phyloP scores from a whole-genome alignment of 2,113 vertebrate genomes.

The Engystomops pustulosus region DNA sequence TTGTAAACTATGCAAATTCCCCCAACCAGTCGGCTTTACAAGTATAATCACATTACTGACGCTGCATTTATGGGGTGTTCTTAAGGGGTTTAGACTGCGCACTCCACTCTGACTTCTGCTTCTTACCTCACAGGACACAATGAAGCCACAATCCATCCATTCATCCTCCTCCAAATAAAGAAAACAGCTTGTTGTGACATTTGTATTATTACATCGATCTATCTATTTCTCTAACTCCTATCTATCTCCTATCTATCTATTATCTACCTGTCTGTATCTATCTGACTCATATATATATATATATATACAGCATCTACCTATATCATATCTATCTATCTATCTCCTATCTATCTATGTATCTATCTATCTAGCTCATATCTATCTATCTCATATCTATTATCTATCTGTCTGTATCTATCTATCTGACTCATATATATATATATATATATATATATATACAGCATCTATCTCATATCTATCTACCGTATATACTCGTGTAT shows the following conservation, averaged over 20 bases:
- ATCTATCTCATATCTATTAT: not conserved
- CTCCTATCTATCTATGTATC: conserved; percentile 5
- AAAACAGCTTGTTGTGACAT: conserved; percentile 5
- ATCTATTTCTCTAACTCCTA: not conserved
- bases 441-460: too few species aligned
- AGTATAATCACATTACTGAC: conserved; percentile 35
- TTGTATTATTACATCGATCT: not conserved
- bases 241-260: not conserved
- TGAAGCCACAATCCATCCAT: not conserved
- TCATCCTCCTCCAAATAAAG: not conserved
- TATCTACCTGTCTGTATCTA: not conserved
- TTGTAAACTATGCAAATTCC: conserved; percentile 48
- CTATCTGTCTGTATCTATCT: not conserved
- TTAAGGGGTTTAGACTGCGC: conserved; percentile 6
- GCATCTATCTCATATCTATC: too few species aligned
- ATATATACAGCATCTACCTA: too few species aligned
- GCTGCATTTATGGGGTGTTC: conserved; percentile 33
- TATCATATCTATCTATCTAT: not conserved
- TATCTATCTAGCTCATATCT: conserved; percentile 1
- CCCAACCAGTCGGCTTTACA: conserved; percentile 40
- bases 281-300: too few species aligned
- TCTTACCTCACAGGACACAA: conserved; percentile 1
- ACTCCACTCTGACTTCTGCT: conserved; percentile 9
- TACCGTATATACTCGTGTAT: too few species aligned
- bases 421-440: too few species aligned